These are phyloP conservation scores for Octopus sinensis DNA, from an alignment of 1,140 invertebrate species.

Conservation along the genomic window DNA sequence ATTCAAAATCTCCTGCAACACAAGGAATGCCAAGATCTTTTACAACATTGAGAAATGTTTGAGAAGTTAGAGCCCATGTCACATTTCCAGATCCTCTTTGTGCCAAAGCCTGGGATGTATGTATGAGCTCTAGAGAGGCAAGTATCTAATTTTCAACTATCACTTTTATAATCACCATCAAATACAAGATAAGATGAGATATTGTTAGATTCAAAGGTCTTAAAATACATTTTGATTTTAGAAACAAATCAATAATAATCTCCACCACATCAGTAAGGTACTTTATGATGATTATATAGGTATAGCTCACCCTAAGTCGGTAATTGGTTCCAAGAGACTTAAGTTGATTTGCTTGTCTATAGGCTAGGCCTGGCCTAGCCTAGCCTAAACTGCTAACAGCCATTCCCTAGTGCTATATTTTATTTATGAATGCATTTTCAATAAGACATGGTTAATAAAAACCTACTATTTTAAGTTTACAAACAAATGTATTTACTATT, in stretches of 20 bases:
- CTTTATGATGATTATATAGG: slow-evolving; percentile 64
- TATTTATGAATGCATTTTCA: too few species aligned
- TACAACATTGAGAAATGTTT: slow-evolving; percentile 71
- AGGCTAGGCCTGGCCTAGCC: too few species aligned
- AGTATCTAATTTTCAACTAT: slow-evolving; percentile 72
- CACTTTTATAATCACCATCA: slow-evolving; percentile 74
- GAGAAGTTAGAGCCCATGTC: slow-evolving; percentile 62
- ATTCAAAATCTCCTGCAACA: slow-evolving; percentile 77
- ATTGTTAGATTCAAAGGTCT: slow-evolving; percentile 69
- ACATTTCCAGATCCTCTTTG: slow-evolving; percentile 40
- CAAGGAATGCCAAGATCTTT: slow-evolving; percentile 65
- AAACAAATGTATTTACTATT: too few species aligned
- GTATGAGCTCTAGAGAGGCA: slow-evolving; percentile 65
- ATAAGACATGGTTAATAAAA: too few species aligned
- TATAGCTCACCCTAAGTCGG: too few species aligned
- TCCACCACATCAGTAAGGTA: slow-evolving; percentile 75
- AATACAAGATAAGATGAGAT: slow-evolving; percentile 74
- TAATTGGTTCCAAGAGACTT: too few species aligned
- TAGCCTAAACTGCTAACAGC: too few species aligned
- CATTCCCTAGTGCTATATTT: too few species aligned
- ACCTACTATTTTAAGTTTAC: too few species aligned
- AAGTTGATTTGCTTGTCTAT: too few species aligned
- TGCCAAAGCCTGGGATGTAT: slow-evolving; percentile 46
- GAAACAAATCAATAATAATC: slow-evolving; percentile 77
- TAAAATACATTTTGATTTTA: slow-evolving; percentile 69